Evolutionary conservation across 2,797 vertebrate species (phyloP).

Genomic region (Esox lucius): DNA sequence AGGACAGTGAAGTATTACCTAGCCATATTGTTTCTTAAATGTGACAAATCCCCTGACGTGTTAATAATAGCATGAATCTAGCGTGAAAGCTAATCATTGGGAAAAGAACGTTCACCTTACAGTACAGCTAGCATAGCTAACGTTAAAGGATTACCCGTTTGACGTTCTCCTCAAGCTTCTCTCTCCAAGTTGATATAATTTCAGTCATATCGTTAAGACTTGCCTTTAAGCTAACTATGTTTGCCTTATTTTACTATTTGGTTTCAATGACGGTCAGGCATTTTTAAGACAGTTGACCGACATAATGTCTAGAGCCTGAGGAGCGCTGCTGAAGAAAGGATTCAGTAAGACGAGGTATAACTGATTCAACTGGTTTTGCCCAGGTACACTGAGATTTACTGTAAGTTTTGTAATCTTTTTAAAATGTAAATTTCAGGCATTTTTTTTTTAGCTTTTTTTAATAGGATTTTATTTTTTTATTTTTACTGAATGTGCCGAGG

Average conservation of each 20-base stretch:
- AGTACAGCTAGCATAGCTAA: neutral
- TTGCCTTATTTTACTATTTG: neutral
- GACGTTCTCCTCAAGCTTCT: constrained; percentile 79
- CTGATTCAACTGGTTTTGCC: neutral
- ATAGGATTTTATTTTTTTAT: no score
- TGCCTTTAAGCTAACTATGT: neutral
- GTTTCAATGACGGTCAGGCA: neutral
- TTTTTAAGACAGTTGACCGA: neutral
- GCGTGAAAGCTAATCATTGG: no score
- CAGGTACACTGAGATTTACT: neutral
- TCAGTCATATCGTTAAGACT: neutral
- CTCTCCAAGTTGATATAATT: constrained; percentile 67
- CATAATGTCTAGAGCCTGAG: no score
- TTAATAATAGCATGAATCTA: neutral
- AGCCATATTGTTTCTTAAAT: neutral
- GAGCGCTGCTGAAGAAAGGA: no score
- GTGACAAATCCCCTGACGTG: neutral
- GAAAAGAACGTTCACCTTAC: no score
- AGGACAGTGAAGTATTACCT: neutral
- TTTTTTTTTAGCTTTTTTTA: no score
- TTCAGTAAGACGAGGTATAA: no score
- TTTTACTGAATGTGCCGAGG: no score
- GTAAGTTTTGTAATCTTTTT: no score
- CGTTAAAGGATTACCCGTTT: constrained; percentile 68
- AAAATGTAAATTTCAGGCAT: no score